These are phyloP conservation scores for Gallinago solitaria DNA, from an alignment of 2,797 vertebrate species.

Conservation along the genomic window DNA sequence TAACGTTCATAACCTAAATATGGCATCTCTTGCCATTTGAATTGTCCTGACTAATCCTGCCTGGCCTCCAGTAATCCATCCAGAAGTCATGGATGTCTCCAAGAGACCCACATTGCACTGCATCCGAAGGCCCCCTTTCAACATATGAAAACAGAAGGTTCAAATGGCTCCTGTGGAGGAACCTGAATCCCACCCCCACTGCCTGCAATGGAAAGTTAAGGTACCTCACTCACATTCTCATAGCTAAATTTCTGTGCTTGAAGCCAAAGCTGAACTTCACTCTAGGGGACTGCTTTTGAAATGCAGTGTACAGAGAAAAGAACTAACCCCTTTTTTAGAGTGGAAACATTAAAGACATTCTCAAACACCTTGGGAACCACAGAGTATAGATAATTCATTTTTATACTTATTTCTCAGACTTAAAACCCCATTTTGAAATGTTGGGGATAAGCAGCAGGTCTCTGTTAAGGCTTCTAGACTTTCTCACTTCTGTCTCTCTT, in stretches of 20 bases:
- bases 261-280: conserved; percentile 50
- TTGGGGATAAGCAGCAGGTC: neutral
- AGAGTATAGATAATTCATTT: conserved; percentile 48
- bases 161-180: neutral
- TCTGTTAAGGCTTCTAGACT: neutral
- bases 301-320: conserved; percentile 33
- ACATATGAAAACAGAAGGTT: neutral
- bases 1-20: neutral
- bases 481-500: neutral
- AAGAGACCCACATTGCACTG: neutral
- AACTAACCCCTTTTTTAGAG: conserved; percentile 32
- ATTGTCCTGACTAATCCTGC: neutral
- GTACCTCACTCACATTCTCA: neutral
- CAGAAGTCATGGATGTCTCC: neutral
- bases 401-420: conserved; percentile 27
- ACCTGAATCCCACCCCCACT: neutral
- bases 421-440: conserved; percentile 25
- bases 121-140: neutral
- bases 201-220: conserved; percentile 10
- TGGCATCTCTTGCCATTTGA: neutral
- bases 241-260: neutral
- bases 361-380: conserved; percentile 38
- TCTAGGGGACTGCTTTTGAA: conserved; percentile 54
- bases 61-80: neutral
- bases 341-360: conserved; percentile 37